These are phyloP conservation scores for Habrosyne pyritoides DNA, from an alignment of 2,888 invertebrate genomes.

Conservation along the genomic window DNA sequence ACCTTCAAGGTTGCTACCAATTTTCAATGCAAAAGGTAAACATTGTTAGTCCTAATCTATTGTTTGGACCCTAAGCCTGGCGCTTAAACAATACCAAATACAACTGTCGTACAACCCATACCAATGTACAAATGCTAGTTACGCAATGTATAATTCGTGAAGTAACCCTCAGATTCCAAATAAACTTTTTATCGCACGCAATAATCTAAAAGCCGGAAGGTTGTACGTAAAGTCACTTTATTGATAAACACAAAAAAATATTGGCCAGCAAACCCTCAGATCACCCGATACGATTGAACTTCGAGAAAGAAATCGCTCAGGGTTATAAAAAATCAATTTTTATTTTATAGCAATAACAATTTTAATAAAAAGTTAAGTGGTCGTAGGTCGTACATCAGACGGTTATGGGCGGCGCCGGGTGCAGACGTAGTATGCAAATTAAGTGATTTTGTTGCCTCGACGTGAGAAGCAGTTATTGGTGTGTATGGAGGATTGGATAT, in stretches of 20 bases:
- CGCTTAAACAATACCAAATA: background rate
- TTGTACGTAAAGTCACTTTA: background rate
- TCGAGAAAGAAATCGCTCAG: conserved; percentile 12
- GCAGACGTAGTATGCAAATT: conserved; percentile 21
- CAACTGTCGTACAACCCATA: too few relatives aligned
- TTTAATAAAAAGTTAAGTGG: conserved; percentile 30
- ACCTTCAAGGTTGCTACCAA: background rate
- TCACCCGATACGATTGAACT: background rate
- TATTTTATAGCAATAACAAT: conserved; percentile 21
- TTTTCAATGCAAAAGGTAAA: background rate
- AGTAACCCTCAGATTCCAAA: too few relatives aligned
- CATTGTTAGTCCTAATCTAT: background rate
- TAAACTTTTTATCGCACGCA: background rate
- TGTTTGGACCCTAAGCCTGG: background rate
- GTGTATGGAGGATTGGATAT: background rate
- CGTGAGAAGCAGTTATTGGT: background rate
- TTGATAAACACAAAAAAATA: background rate
- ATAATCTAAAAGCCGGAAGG: background rate
- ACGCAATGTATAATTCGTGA: too few relatives aligned
- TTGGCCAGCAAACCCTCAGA: background rate
- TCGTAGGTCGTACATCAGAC: conserved; percentile 16
- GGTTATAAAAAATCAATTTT: conserved; percentile 29
- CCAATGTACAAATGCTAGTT: too few relatives aligned
- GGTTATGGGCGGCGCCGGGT: conserved; percentile 8
- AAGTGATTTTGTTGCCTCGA: conserved; percentile 10